phyloP scores from a whole-genome alignment of 2,797 vertebrate species.

The Streptopelia turtur region DNA sequence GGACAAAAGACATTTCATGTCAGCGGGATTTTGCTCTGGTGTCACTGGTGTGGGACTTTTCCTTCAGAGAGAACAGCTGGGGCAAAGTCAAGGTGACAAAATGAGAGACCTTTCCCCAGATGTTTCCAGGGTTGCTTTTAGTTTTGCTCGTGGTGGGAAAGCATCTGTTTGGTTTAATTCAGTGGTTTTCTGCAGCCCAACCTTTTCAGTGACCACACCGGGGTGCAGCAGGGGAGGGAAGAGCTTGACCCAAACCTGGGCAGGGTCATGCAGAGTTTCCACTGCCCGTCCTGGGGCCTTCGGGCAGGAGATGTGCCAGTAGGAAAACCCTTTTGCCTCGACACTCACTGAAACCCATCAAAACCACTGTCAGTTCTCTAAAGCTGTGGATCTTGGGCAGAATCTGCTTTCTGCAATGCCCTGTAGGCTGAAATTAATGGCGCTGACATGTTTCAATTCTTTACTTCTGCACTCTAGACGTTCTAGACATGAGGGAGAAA shows the following conservation, averaged over 20 bases:
- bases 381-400: not conserved
- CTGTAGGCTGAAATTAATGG: not conserved
- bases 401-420: not conserved
- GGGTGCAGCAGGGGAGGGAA: not conserved
- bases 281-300: not conserved
- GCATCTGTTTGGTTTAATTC: not conserved
- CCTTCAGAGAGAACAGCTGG: not conserved
- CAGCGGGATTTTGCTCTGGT: not conserved
- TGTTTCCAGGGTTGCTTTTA: not conserved
- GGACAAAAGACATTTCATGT: not conserved
- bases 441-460: not conserved
- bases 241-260: not conserved
- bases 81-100: not conserved
- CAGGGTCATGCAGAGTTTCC: not conserved
- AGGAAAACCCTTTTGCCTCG: not conserved
- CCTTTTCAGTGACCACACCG: not conserved
- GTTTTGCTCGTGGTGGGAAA: fast-evolving
- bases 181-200: not conserved
- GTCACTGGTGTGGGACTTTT: not conserved
- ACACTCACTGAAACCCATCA: not conserved
- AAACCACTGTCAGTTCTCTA: not conserved
- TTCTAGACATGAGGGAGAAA: no score
- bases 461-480: not conserved
- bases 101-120: not conserved
- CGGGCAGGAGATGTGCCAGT: fast-evolving